Percentiles rank a stretch among this genome's conserved stretches.
phyloP scores from a whole-genome alignment of 2,888 invertebrate genomes.

The Drosophila ezoana region DNA sequence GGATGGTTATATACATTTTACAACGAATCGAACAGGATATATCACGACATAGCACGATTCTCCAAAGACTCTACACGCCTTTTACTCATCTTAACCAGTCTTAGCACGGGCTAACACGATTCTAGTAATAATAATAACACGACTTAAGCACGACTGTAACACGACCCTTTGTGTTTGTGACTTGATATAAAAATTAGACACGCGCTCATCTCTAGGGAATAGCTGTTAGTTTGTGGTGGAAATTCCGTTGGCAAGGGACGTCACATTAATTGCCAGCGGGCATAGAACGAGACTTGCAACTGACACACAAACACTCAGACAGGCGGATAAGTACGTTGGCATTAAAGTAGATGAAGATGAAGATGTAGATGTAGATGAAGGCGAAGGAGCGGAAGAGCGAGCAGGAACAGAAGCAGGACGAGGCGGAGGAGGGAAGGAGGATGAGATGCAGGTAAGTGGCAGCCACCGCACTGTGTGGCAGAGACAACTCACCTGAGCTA shows the following conservation, averaged over 20 bases:
- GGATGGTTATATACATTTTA: too few relatives aligned
- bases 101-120: neutral
- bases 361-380: conserved; percentile 8
- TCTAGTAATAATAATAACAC: neutral
- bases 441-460: neutral
- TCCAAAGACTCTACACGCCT: too few relatives aligned
- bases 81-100: too few relatives aligned
- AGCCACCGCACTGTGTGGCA: conserved; percentile 1
- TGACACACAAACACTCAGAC: conserved; percentile 52
- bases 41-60: too few relatives aligned
- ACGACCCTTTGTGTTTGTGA: conserved; percentile 3
- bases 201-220: conserved; percentile 19
- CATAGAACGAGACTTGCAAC: conserved; percentile 49
- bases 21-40: too few relatives aligned
- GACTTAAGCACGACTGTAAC: neutral
- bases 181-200: conserved; percentile 2
- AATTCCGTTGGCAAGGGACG: conserved; percentile 56
- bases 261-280: conserved; percentile 67
- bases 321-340: conserved; percentile 47
- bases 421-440: neutral
- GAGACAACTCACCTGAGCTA: conserved; percentile 87
- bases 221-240: conserved; percentile 18
- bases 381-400: neutral
- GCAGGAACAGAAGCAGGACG: neutral
- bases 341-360: conserved; percentile 41